These are phyloP conservation scores for Gortyna flavago DNA, from an alignment of 2,888 invertebrate genomes.

Conservation along the genomic window DNA sequence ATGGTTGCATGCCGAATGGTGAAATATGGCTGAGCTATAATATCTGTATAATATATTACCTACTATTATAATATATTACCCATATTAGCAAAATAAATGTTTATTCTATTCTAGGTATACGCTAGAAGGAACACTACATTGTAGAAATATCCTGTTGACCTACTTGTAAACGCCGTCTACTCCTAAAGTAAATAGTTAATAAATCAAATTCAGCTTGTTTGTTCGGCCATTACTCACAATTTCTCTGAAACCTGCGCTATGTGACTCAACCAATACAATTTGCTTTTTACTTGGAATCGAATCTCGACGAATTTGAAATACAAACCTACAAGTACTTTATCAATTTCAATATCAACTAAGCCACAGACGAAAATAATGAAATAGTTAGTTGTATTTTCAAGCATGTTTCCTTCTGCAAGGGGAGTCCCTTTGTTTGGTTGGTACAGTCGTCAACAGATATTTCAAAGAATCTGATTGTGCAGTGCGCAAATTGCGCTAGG, in stretches of 20 bases:
- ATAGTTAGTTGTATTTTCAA: conserved; percentile 13
- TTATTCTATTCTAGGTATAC: neutral
- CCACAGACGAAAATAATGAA: conserved; percentile 12
- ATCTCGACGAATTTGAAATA: conserved; percentile 5
- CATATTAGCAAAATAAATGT: too few species aligned
- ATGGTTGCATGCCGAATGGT: too few species aligned
- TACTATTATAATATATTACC: too few species aligned
- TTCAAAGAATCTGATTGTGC: neutral
- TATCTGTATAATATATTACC: too few species aligned
- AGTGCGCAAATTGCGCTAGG: too few species aligned
- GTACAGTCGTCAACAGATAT: neutral
- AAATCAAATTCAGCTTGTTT: conserved; percentile 45
- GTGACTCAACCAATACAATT: conserved; percentile 37
- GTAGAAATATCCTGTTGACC: conserved; percentile 41
- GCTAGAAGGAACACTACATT: neutral
- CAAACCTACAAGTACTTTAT: conserved; percentile 9
- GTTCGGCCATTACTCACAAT: conserved; percentile 34
- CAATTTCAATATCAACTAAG: conserved; percentile 18
- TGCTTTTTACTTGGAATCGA: conserved; percentile 39
- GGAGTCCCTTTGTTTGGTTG: neutral
- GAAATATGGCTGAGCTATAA: too few species aligned
- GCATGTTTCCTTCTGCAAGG: neutral
- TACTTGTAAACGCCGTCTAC: neutral
- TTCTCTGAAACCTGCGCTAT: conserved; percentile 50
- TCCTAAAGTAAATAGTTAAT: conserved; percentile 33